Evolutionary conservation across 2,797 vertebrate species (phyloP).

Genomic region (Cossypha dichroa): DNA sequence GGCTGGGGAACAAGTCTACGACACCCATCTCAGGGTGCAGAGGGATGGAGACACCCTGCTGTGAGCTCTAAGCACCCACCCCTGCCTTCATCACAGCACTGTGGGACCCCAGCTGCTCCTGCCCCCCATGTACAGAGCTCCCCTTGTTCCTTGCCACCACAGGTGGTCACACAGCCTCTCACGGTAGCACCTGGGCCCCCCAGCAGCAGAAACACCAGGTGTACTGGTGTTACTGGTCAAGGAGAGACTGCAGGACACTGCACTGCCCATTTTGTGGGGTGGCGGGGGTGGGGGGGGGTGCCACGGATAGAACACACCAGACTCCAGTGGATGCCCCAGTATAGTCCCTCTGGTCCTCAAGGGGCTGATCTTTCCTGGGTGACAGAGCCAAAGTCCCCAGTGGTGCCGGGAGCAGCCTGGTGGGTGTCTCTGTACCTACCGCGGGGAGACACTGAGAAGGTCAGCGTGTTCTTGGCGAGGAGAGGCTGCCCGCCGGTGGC

Average conservation of each 20-base stretch:
- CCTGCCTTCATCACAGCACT: not conserved
- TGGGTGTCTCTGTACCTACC: not conserved
- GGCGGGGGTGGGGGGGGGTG: no score
- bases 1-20: not conserved
- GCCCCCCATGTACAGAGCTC: not conserved
- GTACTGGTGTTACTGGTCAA: not conserved
- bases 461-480: constrained; percentile 33
- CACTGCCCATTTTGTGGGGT: not conserved
- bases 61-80: fast-evolving
- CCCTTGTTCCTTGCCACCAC: not conserved
- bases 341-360: not conserved
- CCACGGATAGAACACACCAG: not conserved
- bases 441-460: not conserved
- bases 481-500: not conserved
- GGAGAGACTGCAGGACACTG: not conserved
- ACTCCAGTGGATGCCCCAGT: fast-evolving
- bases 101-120: not conserved
- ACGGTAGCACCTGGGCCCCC: fast-evolving
- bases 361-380: not conserved
- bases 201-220: not conserved
- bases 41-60: not conserved
- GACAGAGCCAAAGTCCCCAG: fast-evolving
- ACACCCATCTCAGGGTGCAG: not conserved
- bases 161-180: not conserved
- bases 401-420: fast-evolving